A percentile compares a stretch with the other conserved stretches of the same genome.
Conservation (phyloP, 2,888 invertebrate species). For the Odontocerum albicorne region DNA sequence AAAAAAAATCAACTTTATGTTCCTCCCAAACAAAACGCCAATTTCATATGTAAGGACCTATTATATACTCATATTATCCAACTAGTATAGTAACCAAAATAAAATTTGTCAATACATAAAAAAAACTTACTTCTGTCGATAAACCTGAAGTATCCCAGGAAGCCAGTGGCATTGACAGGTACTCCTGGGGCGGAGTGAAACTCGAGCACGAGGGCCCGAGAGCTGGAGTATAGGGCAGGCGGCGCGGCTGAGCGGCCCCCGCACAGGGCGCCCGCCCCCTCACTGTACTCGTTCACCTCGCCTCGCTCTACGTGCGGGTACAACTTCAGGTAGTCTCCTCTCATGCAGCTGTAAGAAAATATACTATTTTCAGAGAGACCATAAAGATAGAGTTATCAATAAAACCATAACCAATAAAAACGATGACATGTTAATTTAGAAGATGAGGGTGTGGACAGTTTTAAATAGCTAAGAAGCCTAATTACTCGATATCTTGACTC, state of each 20-base stretch:
- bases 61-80: too few species aligned
- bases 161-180: constrained; percentile 65
- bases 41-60: too few species aligned
- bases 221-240: constrained; percentile 73
- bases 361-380: neutral
- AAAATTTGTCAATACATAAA: constrained; percentile 1
- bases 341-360: constrained; percentile 65
- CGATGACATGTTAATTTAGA: too few species aligned
- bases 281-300: constrained; percentile 74
- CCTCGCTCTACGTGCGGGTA: constrained; percentile 74
- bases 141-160: constrained; percentile 75
- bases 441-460: too few species aligned
- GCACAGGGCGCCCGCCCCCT: constrained; percentile 73
- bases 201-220: constrained; percentile 72
- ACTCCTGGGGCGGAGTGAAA: constrained; percentile 64
- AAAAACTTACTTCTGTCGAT: constrained; percentile 73
- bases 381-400: neutral
- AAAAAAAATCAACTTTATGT: too few species aligned
- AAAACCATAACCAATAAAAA: neutral
- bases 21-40: too few species aligned
- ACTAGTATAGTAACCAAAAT: too few species aligned
- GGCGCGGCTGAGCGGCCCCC: constrained; percentile 70
- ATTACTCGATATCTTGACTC: too few species aligned
- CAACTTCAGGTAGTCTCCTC: constrained; percentile 76
- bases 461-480: too few species aligned